phyloP scores from a whole-genome alignment of 1,140 invertebrate species.

The Vanessa tameamea region DNA sequence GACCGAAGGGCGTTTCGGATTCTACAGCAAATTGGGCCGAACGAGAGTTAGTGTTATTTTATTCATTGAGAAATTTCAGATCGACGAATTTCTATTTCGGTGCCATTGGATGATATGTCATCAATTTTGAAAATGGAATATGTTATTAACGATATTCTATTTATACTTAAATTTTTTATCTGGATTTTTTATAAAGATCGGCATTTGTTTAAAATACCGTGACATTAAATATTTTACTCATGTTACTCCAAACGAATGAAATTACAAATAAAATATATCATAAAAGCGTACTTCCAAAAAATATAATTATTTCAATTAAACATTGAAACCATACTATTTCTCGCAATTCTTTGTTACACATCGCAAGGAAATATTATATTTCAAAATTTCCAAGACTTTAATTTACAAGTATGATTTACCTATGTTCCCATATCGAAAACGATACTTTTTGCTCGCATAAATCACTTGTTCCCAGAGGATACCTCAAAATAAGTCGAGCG shows the following conservation, averaged over 20 bases:
- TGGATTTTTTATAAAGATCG: too few species aligned
- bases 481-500: slow-evolving; percentile 30
- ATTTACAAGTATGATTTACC: slow-evolving; percentile 26
- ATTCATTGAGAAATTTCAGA: slow-evolving; percentile 42
- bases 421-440: slow-evolving; percentile 30
- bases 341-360: too few species aligned
- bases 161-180: too few species aligned
- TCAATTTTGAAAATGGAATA: background rate
- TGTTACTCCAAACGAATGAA: too few species aligned
- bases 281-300: too few species aligned
- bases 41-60: slow-evolving; percentile 42
- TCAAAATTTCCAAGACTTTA: background rate
- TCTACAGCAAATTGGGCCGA: slow-evolving; percentile 36
- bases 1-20: slow-evolving; percentile 32
- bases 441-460: slow-evolving; percentile 35
- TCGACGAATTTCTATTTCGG: slow-evolving; percentile 28
- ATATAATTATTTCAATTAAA: too few species aligned
- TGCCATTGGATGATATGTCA: background rate
- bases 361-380: too few species aligned
- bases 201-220: too few species aligned
- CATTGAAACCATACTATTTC: too few species aligned
- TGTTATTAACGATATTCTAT: background rate
- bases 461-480: slow-evolving; percentile 32
- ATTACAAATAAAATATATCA: too few species aligned
- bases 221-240: too few species aligned